Base-by-base conservation (phyloP, 2,888 invertebrate species). In the Elysia crispata region DNA sequence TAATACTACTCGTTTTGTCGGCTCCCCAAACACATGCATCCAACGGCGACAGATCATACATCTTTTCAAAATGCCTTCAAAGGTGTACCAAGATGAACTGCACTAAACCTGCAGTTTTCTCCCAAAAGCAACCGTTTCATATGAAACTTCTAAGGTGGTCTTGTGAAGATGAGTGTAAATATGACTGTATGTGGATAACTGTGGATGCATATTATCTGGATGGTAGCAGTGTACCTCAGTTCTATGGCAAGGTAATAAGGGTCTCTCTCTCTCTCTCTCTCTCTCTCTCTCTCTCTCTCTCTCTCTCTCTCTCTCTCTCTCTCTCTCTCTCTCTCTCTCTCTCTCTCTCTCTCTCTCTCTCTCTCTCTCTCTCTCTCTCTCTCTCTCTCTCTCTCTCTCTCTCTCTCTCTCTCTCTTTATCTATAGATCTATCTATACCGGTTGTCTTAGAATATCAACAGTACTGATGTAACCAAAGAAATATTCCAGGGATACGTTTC, bases 101-200 rank as follows among this genome's bases (percentile, higher is more conserved):
- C 69, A 80, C 83, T 13, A 82, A 82, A 60, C 50, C 57, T 23
- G 73, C 77, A 33, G 60, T 80, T 15, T 82, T 80, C 72, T 8
- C 28, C 23, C 60, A 64, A 15, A 64, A 70, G 11, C 89, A 91
- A 82, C 88, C 90, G 1, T 54, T 85, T 8, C 80, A 86, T 72
- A 76, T 88, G 76, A 79, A 77, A n/a, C 30, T 87, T 79, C 74
- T 90, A 57, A 80, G 83, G 1, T 98, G 98, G 98, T 94, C 94
- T 77, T 98, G 98, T 91, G 92, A 92, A 8, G 97, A 97, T 88
- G 97, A 98, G 89, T 98, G 98, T 90, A 94, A 94, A 84, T 97
- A 98, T 90, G 93, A 94, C 15, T 98, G 98, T 91, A 98, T 97
- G 97, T 98, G 98, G 98, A 93, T 94, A 79, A 97, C 97, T 0